Evolutionary conservation across 2,888 invertebrate genomes (phyloP).

Genomic region (Cephus sareptanus): DNA sequence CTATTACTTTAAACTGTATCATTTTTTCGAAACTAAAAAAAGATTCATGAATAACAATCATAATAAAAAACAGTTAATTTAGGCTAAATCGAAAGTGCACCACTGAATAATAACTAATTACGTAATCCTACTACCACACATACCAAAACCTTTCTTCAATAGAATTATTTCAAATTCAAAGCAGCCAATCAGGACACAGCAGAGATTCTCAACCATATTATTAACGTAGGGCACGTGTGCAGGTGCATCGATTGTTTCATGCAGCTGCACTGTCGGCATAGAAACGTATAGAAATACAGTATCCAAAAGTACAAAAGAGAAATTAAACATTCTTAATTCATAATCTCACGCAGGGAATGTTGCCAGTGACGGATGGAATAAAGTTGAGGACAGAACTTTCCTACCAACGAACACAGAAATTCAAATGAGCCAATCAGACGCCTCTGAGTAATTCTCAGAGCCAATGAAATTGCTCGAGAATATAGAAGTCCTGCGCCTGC

Average conservation of each 20-base stretch:
- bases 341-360: neutral
- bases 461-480: neutral
- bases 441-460: neutral
- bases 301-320: neutral
- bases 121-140: neutral
- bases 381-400: neutral
- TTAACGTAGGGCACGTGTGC: neutral
- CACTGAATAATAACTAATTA: neutral
- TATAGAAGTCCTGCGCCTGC: slow-evolving; percentile 10
- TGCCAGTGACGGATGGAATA: neutral
- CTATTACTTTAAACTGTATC: neutral
- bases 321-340: neutral
- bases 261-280: neutral
- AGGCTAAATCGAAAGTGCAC: neutral
- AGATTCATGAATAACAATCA: neutral
- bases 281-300: neutral
- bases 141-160: neutral
- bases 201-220: neutral
- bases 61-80: neutral
- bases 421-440: slow-evolving; percentile 24
- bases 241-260: neutral
- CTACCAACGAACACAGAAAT: slow-evolving; percentile 11
- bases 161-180: neutral
- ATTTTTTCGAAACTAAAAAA: neutral
- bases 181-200: neutral